phyloP scores from a whole-genome alignment of 1,140 invertebrate species.

The Eumeta japonica region DNA sequence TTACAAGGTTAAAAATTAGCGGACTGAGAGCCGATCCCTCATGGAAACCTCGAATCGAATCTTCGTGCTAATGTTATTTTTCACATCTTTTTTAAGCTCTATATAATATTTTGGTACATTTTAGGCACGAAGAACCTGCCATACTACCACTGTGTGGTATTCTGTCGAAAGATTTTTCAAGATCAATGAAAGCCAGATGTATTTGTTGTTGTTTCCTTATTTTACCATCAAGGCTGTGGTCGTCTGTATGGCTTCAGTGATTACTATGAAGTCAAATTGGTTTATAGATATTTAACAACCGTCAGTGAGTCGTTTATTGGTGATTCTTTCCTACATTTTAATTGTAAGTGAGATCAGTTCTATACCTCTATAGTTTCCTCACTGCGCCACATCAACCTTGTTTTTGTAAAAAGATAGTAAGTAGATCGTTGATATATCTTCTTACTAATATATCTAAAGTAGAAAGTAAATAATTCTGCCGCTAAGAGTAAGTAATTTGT shows the following conservation, averaged over 20 bases:
- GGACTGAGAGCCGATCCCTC: background rate
- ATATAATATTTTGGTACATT: background rate
- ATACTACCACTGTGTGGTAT: too few species aligned
- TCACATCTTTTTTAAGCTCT: background rate
- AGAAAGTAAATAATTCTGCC: too few species aligned
- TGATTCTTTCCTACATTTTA: constrained; percentile 4
- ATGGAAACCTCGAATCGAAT: background rate
- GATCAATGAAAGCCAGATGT: background rate
- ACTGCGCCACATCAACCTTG: constrained; percentile 2
- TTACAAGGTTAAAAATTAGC: background rate
- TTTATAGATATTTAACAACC: background rate
- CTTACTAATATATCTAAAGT: too few species aligned
- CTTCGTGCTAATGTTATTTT: background rate
- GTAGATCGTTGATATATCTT: too few species aligned
- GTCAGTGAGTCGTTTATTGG: background rate
- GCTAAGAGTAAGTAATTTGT: constrained; percentile 1
- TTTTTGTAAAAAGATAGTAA: constrained; percentile 2
- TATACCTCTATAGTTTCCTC: constrained; percentile 3
- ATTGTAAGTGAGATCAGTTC: constrained; percentile 5
- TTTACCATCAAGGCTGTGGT: too few species aligned
- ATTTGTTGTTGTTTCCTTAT: too few species aligned
- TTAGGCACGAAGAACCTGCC: background rate
- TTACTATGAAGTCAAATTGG: background rate
- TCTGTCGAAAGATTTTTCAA: too few species aligned
- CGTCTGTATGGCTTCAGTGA: too few species aligned